Conservation (phyloP, 2,888 invertebrate genomes). For the Athalia rosae region DNA sequence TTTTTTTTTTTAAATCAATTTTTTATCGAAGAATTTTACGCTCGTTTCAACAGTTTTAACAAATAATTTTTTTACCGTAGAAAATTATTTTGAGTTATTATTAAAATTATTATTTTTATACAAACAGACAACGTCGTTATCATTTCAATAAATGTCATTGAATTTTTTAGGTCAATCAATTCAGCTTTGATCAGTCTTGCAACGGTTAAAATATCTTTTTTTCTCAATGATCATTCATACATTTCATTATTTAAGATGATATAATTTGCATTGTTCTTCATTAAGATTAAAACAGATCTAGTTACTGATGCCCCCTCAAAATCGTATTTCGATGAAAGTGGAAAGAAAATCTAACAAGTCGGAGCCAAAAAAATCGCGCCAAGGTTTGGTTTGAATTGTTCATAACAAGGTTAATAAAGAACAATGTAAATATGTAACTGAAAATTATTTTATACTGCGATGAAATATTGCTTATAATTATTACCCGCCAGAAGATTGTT, state of each 20-base stretch:
- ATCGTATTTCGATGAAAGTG: no score
- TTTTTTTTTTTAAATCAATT: no score
- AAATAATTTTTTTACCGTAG: background rate
- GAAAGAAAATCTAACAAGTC: no score
- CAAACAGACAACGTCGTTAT: conserved; percentile 16
- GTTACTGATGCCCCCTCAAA: no score
- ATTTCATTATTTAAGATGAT: background rate
- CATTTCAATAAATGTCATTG: conserved; percentile 23
- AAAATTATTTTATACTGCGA: background rate
- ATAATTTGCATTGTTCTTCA: background rate
- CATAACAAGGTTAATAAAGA: no score
- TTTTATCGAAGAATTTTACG: background rate
- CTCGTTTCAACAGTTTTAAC: background rate
- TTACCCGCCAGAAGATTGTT: background rate
- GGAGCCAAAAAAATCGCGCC: no score
- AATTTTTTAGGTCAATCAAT: conserved; percentile 22
- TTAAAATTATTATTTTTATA: conserved; percentile 21
- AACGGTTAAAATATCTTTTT: conserved; percentile 1
- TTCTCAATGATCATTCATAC: background rate
- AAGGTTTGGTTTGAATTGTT: no score
- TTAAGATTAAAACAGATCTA: no score
- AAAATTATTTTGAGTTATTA: background rate
- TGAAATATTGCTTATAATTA: background rate
- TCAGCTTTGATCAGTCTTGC: conserved; percentile 39
- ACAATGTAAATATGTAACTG: no score